Percentiles rank a stretch among this genome's conserved stretches.
Evolutionary conservation across 2,888 invertebrate genomes (phyloP).

Genomic region (Aphodius sticticus): DNA sequence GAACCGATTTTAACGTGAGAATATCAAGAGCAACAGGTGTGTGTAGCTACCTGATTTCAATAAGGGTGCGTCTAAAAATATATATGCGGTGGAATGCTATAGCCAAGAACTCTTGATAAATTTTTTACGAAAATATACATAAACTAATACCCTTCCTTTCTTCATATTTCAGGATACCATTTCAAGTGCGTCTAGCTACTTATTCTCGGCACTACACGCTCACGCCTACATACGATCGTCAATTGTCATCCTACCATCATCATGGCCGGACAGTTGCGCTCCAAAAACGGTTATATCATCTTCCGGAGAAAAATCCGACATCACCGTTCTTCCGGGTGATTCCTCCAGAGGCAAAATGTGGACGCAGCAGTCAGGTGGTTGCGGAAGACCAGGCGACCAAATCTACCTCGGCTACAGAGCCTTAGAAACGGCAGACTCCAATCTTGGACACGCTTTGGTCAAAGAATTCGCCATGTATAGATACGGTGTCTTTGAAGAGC

Average conservation of each 20-base stretch:
- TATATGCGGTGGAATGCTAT: too few species aligned
- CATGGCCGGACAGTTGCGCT: slow-evolving; percentile 65
- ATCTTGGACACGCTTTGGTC: slow-evolving; percentile 61
- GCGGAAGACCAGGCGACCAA: slow-evolving; percentile 67
- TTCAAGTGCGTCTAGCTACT: slow-evolving; percentile 64
- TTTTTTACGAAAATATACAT: neutral
- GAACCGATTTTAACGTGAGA: neutral
- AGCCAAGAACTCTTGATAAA: too few species aligned
- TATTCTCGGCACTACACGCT: slow-evolving; percentile 67
- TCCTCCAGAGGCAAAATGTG: slow-evolving; percentile 66
- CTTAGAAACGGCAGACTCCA: slow-evolving; percentile 54
- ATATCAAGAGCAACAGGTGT: neutral
- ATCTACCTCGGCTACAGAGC: slow-evolving; percentile 63
- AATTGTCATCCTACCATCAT: slow-evolving; percentile 66
- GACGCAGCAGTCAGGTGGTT: slow-evolving; percentile 70
- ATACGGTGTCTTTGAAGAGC: slow-evolving; percentile 74
- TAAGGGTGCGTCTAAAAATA: neutral
- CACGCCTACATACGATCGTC: slow-evolving; percentile 66
- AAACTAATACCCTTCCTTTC: neutral
- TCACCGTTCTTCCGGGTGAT: slow-evolving; percentile 61
- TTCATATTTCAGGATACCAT: slow-evolving; percentile 63
- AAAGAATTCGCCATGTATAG: slow-evolving; percentile 73
- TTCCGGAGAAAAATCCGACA: slow-evolving; percentile 64
- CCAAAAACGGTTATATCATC: slow-evolving; percentile 56
- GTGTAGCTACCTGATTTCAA: neutral